Percentiles rank a stretch among this genome's conserved stretches.
These are phyloP conservation scores for Leptobrachium ailaonicum DNA, from an alignment of 2,113 vertebrate genomes.

Conservation along the genomic window DNA sequence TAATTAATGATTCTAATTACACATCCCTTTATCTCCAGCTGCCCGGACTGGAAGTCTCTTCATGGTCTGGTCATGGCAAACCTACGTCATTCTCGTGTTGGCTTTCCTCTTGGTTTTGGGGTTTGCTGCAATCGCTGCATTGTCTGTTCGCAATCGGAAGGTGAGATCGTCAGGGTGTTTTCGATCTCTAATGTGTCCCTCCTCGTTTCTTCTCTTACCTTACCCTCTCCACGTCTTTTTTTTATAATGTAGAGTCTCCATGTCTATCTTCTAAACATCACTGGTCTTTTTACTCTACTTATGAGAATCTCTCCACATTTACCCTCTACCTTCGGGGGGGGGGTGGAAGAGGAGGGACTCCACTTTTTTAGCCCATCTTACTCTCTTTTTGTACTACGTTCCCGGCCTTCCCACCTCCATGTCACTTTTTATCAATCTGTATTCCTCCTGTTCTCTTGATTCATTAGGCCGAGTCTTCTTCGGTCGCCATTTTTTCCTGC, in stretches of 20 bases:
- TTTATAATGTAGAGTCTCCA: too few species aligned
- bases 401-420: too few species aligned
- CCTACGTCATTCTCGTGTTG: slow-evolving; percentile 9
- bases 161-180: background rate
- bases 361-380: too few species aligned
- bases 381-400: too few species aligned
- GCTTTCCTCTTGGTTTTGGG: slow-evolving; percentile 11
- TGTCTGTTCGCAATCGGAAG: slow-evolving; percentile 19
- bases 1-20: background rate
- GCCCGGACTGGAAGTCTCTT: background rate
- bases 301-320: too few species aligned
- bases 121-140: background rate
- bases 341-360: too few species aligned
- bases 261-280: too few species aligned
- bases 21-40: slow-evolving; percentile 4
- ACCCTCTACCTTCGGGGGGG: too few species aligned
- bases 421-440: too few species aligned
- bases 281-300: too few species aligned
- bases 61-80: slow-evolving; percentile 17
- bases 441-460: too few species aligned
- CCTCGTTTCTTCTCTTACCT: background rate
- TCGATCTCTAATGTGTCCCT: background rate
- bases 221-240: background rate
- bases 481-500: background rate
- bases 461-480: background rate